Evolutionary conservation across 2,797 vertebrate genomes (phyloP).

Genomic region (Danio choprae): DNA sequence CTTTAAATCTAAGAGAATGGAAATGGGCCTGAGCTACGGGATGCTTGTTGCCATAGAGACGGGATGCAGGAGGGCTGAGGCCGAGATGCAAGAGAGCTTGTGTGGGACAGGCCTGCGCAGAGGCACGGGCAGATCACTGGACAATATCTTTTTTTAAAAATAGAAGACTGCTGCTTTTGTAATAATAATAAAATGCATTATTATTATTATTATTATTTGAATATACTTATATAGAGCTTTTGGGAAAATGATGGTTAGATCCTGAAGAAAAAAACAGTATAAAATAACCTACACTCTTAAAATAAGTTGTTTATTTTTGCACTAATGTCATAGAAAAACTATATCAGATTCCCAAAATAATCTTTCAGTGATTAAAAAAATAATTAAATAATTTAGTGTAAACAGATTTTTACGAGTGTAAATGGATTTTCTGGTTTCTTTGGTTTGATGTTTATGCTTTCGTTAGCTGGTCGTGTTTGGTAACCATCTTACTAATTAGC

Average conservation of each 20-base stretch:
- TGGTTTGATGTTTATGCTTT: neutral
- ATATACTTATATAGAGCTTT: neutral
- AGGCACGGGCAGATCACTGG: conserved; percentile 1
- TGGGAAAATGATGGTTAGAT: neutral
- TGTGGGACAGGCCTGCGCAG: conserved; percentile 8
- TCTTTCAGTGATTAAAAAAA: too few species aligned
- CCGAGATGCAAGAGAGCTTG: neutral
- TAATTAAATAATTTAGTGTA: too few species aligned
- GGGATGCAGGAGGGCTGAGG: conserved; percentile 67
- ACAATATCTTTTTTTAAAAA: neutral
- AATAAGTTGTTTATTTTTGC: too few species aligned
- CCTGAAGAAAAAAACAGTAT: neutral
- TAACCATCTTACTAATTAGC: neutral
- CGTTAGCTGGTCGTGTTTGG: neutral
- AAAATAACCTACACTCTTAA: neutral
- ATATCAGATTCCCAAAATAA: too few species aligned
- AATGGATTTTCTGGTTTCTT: neutral
- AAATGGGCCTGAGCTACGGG: conserved; percentile 1
- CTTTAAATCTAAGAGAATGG: neutral
- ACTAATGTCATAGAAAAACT: too few species aligned
- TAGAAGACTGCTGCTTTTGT: neutral
- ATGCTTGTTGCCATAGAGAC: conserved; percentile 80
- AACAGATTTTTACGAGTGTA: neutral
- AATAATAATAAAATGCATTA: too few species aligned
- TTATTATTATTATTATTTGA: neutral